Conservation (phyloP, 1,140 invertebrate species). For the Drosophila ercepeae region DNA sequence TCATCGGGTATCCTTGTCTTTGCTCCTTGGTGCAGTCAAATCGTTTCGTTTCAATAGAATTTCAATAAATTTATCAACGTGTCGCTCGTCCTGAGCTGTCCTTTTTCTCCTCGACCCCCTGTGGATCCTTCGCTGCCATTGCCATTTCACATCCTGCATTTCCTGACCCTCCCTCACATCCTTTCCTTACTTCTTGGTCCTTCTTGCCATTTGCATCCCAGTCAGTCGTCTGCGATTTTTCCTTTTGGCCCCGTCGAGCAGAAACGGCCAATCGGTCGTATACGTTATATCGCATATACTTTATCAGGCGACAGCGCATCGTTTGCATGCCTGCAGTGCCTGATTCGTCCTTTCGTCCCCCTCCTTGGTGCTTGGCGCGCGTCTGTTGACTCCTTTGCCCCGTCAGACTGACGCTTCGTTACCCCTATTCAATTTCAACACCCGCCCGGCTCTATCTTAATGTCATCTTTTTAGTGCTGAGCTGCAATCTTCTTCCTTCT, state of each 20-base stretch:
- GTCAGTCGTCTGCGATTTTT: conserved; percentile 44
- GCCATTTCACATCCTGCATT: neutral
- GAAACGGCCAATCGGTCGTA: conserved; percentile 62
- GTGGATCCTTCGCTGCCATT: conserved; percentile 1
- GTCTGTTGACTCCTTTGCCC: neutral
- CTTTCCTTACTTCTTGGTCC: neutral
- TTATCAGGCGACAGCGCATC: conserved; percentile 52
- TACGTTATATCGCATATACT: conserved; percentile 64
- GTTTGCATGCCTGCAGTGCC: conserved; percentile 64
- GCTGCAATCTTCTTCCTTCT: conserved; percentile 53
- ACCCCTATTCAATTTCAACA: conserved; percentile 76
- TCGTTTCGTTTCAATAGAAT: conserved; percentile 81
- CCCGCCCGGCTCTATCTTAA: conserved; percentile 70
- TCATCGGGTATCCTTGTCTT: neutral
- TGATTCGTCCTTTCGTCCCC: conserved; percentile 9
- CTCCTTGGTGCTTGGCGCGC: neutral
- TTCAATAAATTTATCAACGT: conserved; percentile 81
- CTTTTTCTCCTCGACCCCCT: neutral
- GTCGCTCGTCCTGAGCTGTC: conserved; percentile 41
- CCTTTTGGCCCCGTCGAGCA: conserved; percentile 40
- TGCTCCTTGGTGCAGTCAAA: conserved; percentile 60
- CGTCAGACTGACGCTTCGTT: conserved; percentile 34
- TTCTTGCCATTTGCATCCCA: conserved; percentile 37
- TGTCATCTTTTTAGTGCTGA: conserved; percentile 74
- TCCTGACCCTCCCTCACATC: neutral